Base-by-base conservation (phyloP, 2,797 vertebrate species). In the Paramormyrops hopkinsi region DNA sequence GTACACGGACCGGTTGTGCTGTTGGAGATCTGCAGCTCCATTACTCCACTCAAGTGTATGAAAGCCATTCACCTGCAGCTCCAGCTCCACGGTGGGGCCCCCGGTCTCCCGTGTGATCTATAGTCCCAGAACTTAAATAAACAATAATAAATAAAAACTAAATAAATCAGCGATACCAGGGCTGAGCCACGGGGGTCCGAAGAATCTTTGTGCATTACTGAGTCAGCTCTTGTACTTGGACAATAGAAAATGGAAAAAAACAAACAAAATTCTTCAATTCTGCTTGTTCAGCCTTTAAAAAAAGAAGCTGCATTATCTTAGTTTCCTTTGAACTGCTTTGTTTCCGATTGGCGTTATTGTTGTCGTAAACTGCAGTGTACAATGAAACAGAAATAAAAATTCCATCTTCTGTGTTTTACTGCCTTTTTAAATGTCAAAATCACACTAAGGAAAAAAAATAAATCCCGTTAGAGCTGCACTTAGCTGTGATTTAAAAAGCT, bases 111-210 rank as follows among this genome's bases (percentile, higher is more conserved):
- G 2, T 2, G 33, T 53, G 2, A 41, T 59, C 33, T 87, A 29
- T 85, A 59, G 51, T 87, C 51, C 29, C n/a, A 51, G 46, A 25
- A 46, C 76, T 46, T 82, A 82, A 82, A 82, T 82, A 82, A 82
- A 82, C 76, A 82, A 82, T 82, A 82, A 82, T 82, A 82, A 85
- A 84, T 84, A 84, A 84, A 50, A 85, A 85, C 19, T 4, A 85
- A 85, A 48, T 48, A 50, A 51, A 85, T 46, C 25, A 82, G 82
- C 48, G 5, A 25, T 50, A 51, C 44, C 44, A 29, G n/a, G 9
- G n/a, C 48, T 25, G 46, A 29, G 46, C 44, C 44, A 25, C 5
- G 22, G 82, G 44, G 46, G 19, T 85, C 46, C 22, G 3, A 51
- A 51, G 46, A 46, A 85, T 85, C 50, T 11, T 84, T 51, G n/a